Base-by-base conservation (phyloP, 2,797 vertebrate species). In the Poecilia velifera region DNA sequence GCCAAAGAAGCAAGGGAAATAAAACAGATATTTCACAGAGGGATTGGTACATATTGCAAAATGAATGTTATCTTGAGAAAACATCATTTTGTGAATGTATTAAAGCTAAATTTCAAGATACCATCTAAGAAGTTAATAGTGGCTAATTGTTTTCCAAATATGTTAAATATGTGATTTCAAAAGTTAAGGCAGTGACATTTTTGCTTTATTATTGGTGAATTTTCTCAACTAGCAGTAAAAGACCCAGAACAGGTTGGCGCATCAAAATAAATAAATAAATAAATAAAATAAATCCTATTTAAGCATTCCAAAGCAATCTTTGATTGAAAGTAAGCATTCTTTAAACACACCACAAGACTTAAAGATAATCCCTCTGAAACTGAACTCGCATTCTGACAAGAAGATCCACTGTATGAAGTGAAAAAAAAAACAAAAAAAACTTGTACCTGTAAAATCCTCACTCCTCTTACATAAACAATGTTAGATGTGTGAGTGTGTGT, bases 381-480 rank as follows among this genome's bases (percentile, higher is more conserved):
- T 70, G 39, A 83, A 64, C 73, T 83, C n/a, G 70, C 51, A 70
- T 73, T 55, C 59, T 59, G 8, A 22, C 34, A 75, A 76, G 39
- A 59, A 71, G 55, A 84, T 22, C 62, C 20, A 57, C 51, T 62
- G 14, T 43, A 43, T 31, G 41, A 45, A 20, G 39, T 7, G n/a
- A 62, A 62, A 20, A 74, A 83, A 79, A 31, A 2, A 55, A n/a
- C 43, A 45, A 66, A 1, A 55, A n/a, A 39, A 45, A 66, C 68
- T 18, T 76, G 7, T 64, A 86, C 59, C 76, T 76, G 70, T 74
- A 64, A 14, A 66, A 80, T 72, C 51, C 46, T 74, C 79, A 79
- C 82, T 51, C 39, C 62, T 78, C 64, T 81, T 78, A 78, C 64
- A 88, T 85, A 82, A 88, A 81, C 81, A 22, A 79, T 53, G n/a